These are phyloP conservation scores for Dysdera silvatica DNA, from an alignment of 1,140 invertebrate genomes.

Conservation along the genomic window DNA sequence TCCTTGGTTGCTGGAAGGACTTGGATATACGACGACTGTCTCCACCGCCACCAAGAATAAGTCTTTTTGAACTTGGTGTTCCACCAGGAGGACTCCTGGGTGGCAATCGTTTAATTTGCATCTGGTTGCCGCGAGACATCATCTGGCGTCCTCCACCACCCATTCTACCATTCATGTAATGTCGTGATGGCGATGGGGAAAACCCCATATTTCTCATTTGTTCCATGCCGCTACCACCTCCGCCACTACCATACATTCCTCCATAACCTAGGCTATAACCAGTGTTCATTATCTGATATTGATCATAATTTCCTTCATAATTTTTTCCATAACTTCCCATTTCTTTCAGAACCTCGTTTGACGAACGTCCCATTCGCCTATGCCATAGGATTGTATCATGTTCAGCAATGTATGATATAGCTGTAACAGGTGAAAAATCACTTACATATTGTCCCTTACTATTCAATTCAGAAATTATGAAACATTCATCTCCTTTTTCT, in stretches of 20 bases:
- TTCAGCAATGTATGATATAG: no score
- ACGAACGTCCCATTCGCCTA: no score
- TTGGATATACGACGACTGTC: slow-evolving; percentile 2
- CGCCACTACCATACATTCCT: slow-evolving; percentile 5
- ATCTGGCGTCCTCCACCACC: neutral
- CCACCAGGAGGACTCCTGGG: slow-evolving; percentile 17
- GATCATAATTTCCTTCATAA: slow-evolving; percentile 18
- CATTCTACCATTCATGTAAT: slow-evolving; percentile 28
- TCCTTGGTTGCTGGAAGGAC: neutral
- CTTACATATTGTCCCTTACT: no score
- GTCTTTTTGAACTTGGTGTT: slow-evolving; percentile 17
- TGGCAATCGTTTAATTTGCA: slow-evolving; percentile 9
- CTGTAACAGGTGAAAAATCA: no score
- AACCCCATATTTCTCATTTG: slow-evolving; percentile 23
- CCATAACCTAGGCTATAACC: slow-evolving; percentile 19
- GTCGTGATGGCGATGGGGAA: slow-evolving; percentile 16
- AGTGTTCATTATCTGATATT: slow-evolving; percentile 23
- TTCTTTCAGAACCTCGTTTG: no score
- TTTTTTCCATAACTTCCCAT: slow-evolving; percentile 17
- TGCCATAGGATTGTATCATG: no score
- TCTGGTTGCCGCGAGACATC: slow-evolving; percentile 10
- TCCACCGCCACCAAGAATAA: slow-evolving; percentile 15
- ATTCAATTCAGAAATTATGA: no score
- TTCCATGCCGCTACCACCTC: slow-evolving; percentile 20
- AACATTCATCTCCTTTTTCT: no score